A percentile compares a stretch with the other conserved stretches of the same genome.
These are phyloP conservation scores for Temnothorax longispinosus DNA, from an alignment of 1,140 invertebrate species.

Conservation along the genomic window DNA sequence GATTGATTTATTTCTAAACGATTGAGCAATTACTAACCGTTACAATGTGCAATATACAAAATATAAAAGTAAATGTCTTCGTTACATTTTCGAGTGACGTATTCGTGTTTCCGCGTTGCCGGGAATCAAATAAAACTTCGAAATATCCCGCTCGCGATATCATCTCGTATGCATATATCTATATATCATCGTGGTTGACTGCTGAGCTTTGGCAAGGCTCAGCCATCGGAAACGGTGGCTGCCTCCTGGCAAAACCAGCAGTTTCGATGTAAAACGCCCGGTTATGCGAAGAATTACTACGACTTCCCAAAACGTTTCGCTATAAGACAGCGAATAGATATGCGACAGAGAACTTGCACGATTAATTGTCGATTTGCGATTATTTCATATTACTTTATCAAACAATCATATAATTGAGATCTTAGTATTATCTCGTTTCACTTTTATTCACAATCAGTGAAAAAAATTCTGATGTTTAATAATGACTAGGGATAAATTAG, in stretches of 20 bases:
- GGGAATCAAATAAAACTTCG: conserved; percentile 58
- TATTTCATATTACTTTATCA: neutral
- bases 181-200: conserved; percentile 58
- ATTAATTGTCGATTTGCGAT: conserved; percentile 27
- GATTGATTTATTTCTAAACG: neutral
- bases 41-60: neutral
- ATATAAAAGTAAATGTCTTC: conserved; percentile 31
- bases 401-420: neutral
- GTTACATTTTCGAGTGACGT: conserved; percentile 52
- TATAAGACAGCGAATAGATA: conserved; percentile 7
- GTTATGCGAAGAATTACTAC: conserved; percentile 49
- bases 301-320: conserved; percentile 26
- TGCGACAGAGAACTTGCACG: neutral
- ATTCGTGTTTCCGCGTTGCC: conserved; percentile 37
- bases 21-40: neutral
- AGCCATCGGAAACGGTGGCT: conserved; percentile 44
- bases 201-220: conserved; percentile 56
- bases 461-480: neutral
- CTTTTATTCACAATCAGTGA: neutral
- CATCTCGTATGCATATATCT: conserved; percentile 54
- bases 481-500: neutral
- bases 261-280: conserved; percentile 49
- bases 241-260: conserved; percentile 51
- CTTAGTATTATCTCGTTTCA: neutral
- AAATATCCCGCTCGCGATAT: conserved; percentile 52